phyloP scores from a whole-genome alignment of 1,140 invertebrate genomes.

The Zaprionus vittiger region DNA sequence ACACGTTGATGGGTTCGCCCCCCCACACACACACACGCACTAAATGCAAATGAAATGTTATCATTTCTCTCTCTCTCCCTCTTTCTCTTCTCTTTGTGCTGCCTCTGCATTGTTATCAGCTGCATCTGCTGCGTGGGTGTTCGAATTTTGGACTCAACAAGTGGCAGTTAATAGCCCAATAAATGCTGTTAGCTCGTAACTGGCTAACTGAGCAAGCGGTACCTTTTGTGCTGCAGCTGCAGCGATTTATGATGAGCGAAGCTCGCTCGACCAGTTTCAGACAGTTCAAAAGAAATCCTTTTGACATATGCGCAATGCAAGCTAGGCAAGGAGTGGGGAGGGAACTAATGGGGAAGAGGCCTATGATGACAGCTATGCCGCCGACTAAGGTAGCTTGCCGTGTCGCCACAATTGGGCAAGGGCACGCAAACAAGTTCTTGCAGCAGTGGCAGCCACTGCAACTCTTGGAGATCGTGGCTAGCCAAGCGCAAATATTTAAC shows the following conservation, averaged over 20 bases:
- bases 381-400: conserved; percentile 31
- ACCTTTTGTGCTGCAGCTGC: conserved; percentile 53
- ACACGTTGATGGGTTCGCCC: conserved; percentile 29
- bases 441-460: background rate
- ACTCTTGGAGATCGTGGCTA: conserved; percentile 13
- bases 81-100: conserved; percentile 9
- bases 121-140: conserved; percentile 73
- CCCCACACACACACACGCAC: conserved; percentile 41
- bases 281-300: conserved; percentile 56
- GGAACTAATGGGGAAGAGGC: conserved; percentile 20
- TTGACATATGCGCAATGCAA: conserved; percentile 52
- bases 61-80: conserved; percentile 50
- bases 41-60: conserved; percentile 77
- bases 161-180: conserved; percentile 76
- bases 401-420: conserved; percentile 60
- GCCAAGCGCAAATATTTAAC: conserved; percentile 74
- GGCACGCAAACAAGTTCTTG: conserved; percentile 70
- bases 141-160: conserved; percentile 54
- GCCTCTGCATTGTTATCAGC: conserved; percentile 58
- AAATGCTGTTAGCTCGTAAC: conserved; percentile 53
- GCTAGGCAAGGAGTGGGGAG: too few relatives aligned
- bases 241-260: conserved; percentile 44
- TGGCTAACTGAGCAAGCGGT: conserved; percentile 27
- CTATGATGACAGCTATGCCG: conserved; percentile 34
- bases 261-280: conserved; percentile 52